These are phyloP conservation scores for Cirrhinus mrigala DNA, from an alignment of 2,797 vertebrate species.

Conservation along the genomic window DNA sequence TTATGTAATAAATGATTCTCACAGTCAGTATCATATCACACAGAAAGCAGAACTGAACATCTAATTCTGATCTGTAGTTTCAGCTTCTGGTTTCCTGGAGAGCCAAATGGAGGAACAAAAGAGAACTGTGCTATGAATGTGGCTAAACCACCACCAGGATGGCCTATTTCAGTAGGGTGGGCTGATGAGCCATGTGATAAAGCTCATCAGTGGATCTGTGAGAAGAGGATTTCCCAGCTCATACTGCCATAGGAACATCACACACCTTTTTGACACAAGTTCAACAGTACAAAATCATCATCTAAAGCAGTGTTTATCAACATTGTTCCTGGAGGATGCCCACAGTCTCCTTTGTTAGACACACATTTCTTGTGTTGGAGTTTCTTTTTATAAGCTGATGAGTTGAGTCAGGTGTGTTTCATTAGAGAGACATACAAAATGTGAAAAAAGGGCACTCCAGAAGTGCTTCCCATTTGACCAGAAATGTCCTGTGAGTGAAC, in stretches of 20 bases:
- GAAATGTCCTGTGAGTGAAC: neutral
- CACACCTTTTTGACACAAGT: neutral
- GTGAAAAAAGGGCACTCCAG: no score
- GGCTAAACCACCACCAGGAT: no score
- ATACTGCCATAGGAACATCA: neutral
- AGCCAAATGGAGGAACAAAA: neutral
- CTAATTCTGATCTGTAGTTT: neutral
- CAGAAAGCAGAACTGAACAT: neutral
- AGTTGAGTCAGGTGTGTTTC: neutral
- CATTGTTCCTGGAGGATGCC: neutral
- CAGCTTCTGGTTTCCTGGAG: neutral
- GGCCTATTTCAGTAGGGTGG: no score
- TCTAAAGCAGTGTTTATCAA: neutral
- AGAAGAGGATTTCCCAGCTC: neutral
- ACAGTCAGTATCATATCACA: neutral
- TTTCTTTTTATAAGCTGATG: neutral
- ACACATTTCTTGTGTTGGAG: neutral
- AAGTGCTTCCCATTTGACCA: neutral
- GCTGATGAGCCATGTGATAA: accelerated
- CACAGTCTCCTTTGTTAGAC: neutral
- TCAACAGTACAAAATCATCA: neutral
- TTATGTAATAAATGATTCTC: neutral
- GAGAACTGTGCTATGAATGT: neutral
- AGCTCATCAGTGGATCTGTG: neutral
- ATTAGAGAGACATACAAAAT: no score